These are phyloP conservation scores for Sebastes baramenuke DNA, from an alignment of 2,797 vertebrate species.

Conservation along the genomic window DNA sequence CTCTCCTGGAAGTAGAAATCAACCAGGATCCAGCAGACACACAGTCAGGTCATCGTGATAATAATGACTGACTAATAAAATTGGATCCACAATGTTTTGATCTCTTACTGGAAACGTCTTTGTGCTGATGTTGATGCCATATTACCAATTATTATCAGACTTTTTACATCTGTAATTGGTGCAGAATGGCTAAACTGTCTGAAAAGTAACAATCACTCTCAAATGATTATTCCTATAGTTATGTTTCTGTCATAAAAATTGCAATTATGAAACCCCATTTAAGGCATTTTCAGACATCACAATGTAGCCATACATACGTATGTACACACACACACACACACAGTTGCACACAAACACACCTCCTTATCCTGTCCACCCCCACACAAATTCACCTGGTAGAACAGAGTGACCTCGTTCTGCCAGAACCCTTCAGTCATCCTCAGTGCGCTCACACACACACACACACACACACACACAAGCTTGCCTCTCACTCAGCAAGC, in stretches of 20 bases:
- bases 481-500: constrained; percentile 31
- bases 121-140: not conserved
- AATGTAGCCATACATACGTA: not conserved
- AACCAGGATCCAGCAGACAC: not conserved
- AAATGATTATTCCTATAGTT: not conserved
- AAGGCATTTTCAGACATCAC: constrained; percentile 27
- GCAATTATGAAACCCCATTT: not conserved
- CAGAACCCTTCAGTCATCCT: constrained; percentile 79
- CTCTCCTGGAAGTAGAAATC: not conserved
- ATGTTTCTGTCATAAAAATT: not conserved
- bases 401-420: constrained; percentile 82
- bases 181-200: not conserved
- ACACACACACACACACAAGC: not conserved
- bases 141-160: not conserved
- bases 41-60: not conserved
- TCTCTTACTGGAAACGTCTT: not conserved
- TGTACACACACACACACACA: not conserved
- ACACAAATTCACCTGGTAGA: constrained; percentile 75
- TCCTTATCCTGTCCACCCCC: constrained; percentile 63
- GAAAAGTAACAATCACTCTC: not conserved
- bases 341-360: constrained; percentile 14
- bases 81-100: not conserved
- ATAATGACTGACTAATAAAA: not conserved
- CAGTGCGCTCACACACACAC: not conserved
- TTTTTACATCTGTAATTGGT: not conserved